Evolutionary conservation across 2,888 invertebrate genomes (phyloP).

Genomic region (Chalcis sispes): DNA sequence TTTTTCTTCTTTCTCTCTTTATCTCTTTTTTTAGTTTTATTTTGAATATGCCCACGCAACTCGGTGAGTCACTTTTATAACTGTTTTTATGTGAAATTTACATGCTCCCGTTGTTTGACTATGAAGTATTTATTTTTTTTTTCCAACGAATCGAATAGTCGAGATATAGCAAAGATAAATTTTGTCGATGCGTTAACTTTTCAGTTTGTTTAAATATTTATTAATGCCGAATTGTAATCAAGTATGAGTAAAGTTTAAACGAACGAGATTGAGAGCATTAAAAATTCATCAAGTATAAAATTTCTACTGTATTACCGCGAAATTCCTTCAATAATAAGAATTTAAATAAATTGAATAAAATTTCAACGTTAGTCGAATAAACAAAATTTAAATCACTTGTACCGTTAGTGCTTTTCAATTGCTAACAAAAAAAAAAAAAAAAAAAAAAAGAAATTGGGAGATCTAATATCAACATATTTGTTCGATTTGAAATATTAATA

Average conservation of each 20-base stretch:
- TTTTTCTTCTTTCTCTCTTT: neutral
- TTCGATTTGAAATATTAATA: conserved; percentile 4
- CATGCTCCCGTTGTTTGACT: neutral
- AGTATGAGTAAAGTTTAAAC: neutral
- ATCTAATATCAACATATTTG: too few species aligned
- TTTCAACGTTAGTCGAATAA: too few species aligned
- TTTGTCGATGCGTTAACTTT: conserved; percentile 2
- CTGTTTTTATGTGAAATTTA: conserved; percentile 14
- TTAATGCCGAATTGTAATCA: neutral
- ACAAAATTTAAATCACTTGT: neutral
- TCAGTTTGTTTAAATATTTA: conserved; percentile 12
- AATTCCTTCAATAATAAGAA: neutral
- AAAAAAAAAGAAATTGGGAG: too few species aligned
- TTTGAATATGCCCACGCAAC: neutral
- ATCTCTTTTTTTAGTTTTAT: neutral
- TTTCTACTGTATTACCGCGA: neutral
- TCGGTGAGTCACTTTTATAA: neutral
- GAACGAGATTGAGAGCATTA: neutral
- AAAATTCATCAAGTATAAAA: neutral
- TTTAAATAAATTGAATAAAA: neutral
- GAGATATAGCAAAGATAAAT: neutral
- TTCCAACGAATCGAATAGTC: neutral
- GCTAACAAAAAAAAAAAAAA: too few species aligned
- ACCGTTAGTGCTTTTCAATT: neutral
- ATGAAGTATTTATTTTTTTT: conserved; percentile 21